These are phyloP conservation scores for Atopsyche davidsoni DNA, from an alignment of 1,140 invertebrate genomes.

Conservation along the genomic window DNA sequence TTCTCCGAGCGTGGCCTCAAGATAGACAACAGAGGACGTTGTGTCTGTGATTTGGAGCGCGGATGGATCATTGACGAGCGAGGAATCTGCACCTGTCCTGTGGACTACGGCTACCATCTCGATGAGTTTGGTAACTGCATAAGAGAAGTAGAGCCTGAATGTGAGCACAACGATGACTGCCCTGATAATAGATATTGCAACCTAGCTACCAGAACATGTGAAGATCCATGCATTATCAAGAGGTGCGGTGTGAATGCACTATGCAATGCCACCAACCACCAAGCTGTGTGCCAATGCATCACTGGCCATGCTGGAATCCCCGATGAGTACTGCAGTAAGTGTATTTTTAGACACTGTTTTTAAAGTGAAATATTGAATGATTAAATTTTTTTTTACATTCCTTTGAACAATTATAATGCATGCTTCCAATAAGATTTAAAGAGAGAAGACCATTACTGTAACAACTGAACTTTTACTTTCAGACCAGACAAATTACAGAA, in stretches of 20 bases:
- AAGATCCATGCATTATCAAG: slow-evolving; percentile 66
- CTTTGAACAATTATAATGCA: not conserved
- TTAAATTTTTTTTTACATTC: too few species aligned
- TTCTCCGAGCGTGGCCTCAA: slow-evolving; percentile 62
- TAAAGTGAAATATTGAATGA: too few species aligned
- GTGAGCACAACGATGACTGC: slow-evolving; percentile 69
- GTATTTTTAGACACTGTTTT: too few species aligned
- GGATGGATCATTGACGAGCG: slow-evolving; percentile 69
- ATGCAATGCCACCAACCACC: slow-evolving; percentile 73
- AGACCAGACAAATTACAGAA: slow-evolving; percentile 49
- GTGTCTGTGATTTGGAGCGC: slow-evolving; percentile 70
- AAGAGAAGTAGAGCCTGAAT: slow-evolving; percentile 52
- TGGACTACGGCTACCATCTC: slow-evolving; percentile 62
- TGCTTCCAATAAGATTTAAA: not conserved
- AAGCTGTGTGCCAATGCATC: slow-evolving; percentile 70
- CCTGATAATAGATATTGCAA: slow-evolving; percentile 70
- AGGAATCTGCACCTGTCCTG: slow-evolving; percentile 72
- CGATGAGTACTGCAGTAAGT: slow-evolving; percentile 60
- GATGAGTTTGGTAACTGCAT: slow-evolving; percentile 62
- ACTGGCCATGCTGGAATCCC: slow-evolving; percentile 65
- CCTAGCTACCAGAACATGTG: slow-evolving; percentile 59
- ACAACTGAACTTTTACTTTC: slow-evolving; percentile 5
- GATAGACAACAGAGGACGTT: slow-evolving; percentile 68
- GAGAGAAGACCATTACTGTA: slow-evolving; percentile 1
- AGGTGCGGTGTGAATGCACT: slow-evolving; percentile 70